Evolutionary conservation across 1,140 invertebrate species (phyloP).

Genomic region (Drosophila baimaii): DNA sequence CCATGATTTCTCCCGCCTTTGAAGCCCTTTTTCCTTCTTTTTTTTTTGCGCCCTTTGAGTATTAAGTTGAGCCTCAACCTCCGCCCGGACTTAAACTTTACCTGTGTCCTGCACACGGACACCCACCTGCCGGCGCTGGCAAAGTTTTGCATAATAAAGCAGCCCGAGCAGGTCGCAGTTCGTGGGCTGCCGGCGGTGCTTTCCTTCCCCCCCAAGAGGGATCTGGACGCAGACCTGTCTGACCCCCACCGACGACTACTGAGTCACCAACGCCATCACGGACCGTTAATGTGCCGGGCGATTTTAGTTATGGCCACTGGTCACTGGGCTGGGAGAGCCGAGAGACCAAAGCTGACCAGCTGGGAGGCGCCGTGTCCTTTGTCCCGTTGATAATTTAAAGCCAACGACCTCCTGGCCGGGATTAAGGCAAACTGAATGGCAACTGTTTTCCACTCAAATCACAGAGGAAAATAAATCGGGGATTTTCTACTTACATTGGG

Average conservation of each 20-base stretch:
- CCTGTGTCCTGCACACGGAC: conserved; percentile 43
- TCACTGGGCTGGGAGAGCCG: conserved; percentile 1
- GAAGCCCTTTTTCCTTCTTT: neutral
- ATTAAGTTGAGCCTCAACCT: conserved; percentile 8
- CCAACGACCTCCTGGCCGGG: conserved; percentile 66
- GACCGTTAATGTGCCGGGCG: conserved; percentile 50
- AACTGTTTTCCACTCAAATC: conserved; percentile 38
- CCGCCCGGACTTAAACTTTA: conserved; percentile 22
- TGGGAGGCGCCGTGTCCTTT: conserved; percentile 44
- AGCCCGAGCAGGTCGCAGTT: conserved; percentile 16
- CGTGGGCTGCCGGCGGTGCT: conserved; percentile 27
- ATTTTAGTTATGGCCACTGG: conserved; percentile 52
- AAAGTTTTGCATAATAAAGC: conserved; percentile 75
- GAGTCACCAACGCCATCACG: conserved; percentile 37
- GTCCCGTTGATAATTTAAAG: conserved; percentile 58
- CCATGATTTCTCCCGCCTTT: conserved; percentile 5
- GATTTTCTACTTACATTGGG: conserved; percentile 11
- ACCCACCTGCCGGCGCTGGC: conserved; percentile 57
- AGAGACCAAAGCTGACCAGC: conserved; percentile 37
- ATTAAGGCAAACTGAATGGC: conserved; percentile 42
- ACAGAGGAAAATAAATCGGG: conserved; percentile 36
- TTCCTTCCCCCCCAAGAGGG: conserved; percentile 27
- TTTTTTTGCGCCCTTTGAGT: conserved; percentile 20
- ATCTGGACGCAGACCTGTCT: conserved; percentile 45
- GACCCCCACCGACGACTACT: conserved; percentile 26